phyloP scores from a whole-genome alignment of 2,888 invertebrate species.

The Maniola hyperantus region DNA sequence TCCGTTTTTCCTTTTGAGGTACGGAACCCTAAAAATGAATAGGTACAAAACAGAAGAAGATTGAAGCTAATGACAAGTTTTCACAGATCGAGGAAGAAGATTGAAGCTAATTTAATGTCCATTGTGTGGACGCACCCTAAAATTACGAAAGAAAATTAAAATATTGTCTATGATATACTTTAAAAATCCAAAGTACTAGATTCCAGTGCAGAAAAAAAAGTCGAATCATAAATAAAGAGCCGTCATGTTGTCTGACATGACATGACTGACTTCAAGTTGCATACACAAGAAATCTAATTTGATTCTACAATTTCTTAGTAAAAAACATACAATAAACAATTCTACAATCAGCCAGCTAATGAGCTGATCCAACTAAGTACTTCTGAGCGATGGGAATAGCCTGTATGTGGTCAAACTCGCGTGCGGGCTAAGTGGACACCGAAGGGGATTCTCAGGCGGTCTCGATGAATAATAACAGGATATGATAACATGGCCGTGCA shows the following conservation, averaged over 20 bases:
- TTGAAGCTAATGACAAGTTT: too few relatives aligned
- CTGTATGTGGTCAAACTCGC: slow-evolving; percentile 47
- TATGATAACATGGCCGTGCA: slow-evolving; percentile 84
- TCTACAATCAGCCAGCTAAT: slow-evolving; percentile 46
- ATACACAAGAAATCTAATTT: slow-evolving; percentile 65
- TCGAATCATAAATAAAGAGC: slow-evolving; percentile 53
- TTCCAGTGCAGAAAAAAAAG: background rate
- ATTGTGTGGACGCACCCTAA: too few relatives aligned
- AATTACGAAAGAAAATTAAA: too few relatives aligned
- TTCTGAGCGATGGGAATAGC: slow-evolving; percentile 50
- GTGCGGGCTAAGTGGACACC: slow-evolving; percentile 60
- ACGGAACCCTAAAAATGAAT: too few relatives aligned
- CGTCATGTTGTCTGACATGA: slow-evolving; percentile 53
- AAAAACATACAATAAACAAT: slow-evolving; percentile 53
- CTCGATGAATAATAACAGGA: slow-evolving; percentile 78
- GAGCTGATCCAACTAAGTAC: slow-evolving; percentile 44
- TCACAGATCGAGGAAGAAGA: too few relatives aligned
- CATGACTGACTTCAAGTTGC: slow-evolving; percentile 74
- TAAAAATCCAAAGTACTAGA: too few relatives aligned
- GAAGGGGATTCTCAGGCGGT: slow-evolving; percentile 67
- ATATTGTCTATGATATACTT: too few relatives aligned
- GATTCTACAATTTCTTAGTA: slow-evolving; percentile 58
- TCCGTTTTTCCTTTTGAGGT: too few relatives aligned
- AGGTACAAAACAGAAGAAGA: too few relatives aligned
- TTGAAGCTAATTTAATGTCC: too few relatives aligned